Percentiles rank a stretch among this genome's conserved stretches.
phyloP scores from a whole-genome alignment of 2,888 invertebrate genomes.

The Osmoderma eremita region DNA sequence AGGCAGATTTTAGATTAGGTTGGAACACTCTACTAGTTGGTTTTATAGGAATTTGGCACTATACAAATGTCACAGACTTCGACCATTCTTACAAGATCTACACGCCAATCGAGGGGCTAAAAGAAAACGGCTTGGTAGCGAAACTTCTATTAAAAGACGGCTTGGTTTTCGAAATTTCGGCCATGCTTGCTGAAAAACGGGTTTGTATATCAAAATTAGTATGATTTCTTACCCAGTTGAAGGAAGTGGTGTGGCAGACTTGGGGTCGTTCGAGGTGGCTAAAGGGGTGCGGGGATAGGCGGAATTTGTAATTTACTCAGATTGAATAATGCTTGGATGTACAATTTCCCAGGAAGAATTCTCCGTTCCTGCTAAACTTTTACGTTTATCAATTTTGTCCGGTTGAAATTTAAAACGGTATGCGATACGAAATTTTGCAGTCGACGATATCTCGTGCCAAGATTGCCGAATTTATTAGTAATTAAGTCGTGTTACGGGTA shows the following conservation, averaged over 20 bases:
- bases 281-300: neutral
- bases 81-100: conserved; percentile 81
- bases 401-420: conserved; percentile 48
- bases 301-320: conserved; percentile 54
- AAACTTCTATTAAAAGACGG: conserved; percentile 74
- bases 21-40: conserved; percentile 81
- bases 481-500: conserved; percentile 36
- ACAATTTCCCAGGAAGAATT: too few species aligned
- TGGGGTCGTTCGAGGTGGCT: too few species aligned
- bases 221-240: conserved; percentile 49
- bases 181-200: conserved; percentile 76
- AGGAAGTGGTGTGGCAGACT: conserved; percentile 40
- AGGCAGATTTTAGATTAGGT: conserved; percentile 79
- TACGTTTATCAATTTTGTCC: conserved; percentile 52
- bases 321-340: conserved; percentile 53
- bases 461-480: conserved; percentile 43
- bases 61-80: conserved; percentile 74
- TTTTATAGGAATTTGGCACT: conserved; percentile 82
- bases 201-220: conserved; percentile 54
- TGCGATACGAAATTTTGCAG: conserved; percentile 46
- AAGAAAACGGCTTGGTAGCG: conserved; percentile 79
- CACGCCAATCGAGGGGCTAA: conserved; percentile 81
- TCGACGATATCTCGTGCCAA: conserved; percentile 51
- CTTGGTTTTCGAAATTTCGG: conserved; percentile 76
- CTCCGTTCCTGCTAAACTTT: too few species aligned